Evolutionary conservation across 2,113 vertebrate species (phyloP), one percentile per base, ranked within the genome.

Genomic region (Dasypus novemcinctus): DNA sequence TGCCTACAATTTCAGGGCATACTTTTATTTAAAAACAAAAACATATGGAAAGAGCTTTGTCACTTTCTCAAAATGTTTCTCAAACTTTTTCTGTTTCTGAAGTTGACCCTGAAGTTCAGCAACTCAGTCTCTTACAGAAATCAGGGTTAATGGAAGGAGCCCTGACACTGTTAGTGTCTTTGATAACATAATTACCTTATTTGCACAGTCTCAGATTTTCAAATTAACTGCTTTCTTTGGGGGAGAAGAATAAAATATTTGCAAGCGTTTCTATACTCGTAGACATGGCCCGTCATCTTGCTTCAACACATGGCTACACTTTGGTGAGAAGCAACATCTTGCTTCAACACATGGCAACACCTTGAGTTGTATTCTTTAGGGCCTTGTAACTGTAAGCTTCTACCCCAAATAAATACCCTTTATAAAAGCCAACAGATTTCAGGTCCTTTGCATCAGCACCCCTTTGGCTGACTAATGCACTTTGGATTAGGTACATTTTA

Each of bases 51-150:
- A 84, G 36, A 90, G n/a, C 18, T 87, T 49, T 71, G 49, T 80
- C 49, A 49, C 21, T 64, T 38, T 90, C 66, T 87, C 33, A 87
- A 82, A 46, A 85, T 76, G 25, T 64, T 41, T 87, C 49, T 71
- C 59, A 88, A 89, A 52, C 7, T 31, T 82, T 64, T 89, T 59
- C 15, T 87, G 33, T 92, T 96, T 95, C 64, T 93, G 33, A 93
- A 18, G 36, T 64, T 66, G 36, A 75, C 43, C 57, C 75, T 87
- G 20, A 86, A 49, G 1, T 72, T 95, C 69, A 89, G 83, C 18
- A 80, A 68, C 18, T 86, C 6, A 38, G 12, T 59, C 41, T 85
- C 87, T 95, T 91, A 71, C 4, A 72, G 72, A 29, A 12, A 80
- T 89, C 74, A 83, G 20, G 6, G 63, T 49, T 69, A 57, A 71